Evolutionary conservation across 2,888 invertebrate species (phyloP), one percentile per base, ranked within the genome.

Genomic region (Andrena dorsata): DNA sequence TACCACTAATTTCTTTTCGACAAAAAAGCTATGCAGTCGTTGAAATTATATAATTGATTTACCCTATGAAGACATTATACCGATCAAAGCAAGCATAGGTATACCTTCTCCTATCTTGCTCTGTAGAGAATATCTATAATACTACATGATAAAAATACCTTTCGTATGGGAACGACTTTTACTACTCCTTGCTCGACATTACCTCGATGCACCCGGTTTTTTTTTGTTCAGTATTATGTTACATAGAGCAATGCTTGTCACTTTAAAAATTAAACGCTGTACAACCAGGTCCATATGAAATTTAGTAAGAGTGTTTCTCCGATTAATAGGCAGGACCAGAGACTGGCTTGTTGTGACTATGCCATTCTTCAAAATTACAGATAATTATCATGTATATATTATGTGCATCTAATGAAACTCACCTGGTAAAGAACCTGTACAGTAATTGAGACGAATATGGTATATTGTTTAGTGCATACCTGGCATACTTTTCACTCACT

Each of bases 21-120:
- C 89, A 92, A 91, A 92, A 89, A 91, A 89, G 91, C 90, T 93
- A 90, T 91, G 88, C 90, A 90, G 90, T 92, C 91, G 89, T 90
- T 89, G 89, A 89, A 83, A 87, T 90, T 88, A 90, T 84, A 87
- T 84, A 89, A 87, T 82, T 81, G 76, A 82, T 90, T 86, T 87
- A 91, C 87, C 86, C 91, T 91, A 91, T 87, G 90, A 86, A 91
- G 89, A 89, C 80, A 90, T 89, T 90, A 90, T 88, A 89, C 88
- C 91, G 89, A 86, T 89, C 89, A 91, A 93, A 93, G 93, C 93
- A 93, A 93, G 91, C 89, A 80, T 89, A 92, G 93, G 93, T 93
- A 93, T 93, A 93, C 93, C 93, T 93, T 92, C 93, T 93, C 93
- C 93, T 90, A 91, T 88, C 92, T 93, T 93, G 93, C 93, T 92